Evolutionary conservation across 2,113 vertebrate genomes (phyloP), one percentile per base, ranked within the genome.

Genomic region (Mormoops blainvillei): DNA sequence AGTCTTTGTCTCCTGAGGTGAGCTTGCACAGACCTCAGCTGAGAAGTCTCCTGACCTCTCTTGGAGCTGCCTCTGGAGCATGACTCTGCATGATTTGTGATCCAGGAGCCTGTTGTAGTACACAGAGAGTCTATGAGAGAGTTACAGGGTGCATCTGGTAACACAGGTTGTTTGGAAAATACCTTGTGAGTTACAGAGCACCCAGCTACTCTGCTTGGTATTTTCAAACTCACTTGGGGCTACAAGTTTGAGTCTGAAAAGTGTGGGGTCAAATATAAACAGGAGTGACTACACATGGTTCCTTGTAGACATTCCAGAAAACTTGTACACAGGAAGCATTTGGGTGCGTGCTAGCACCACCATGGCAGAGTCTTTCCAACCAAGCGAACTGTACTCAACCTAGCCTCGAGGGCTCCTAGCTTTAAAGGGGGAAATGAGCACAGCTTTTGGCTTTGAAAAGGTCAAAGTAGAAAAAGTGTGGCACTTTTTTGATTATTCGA

Each of bases 211-310:
- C 33, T 91, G 58, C 18, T 58, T 56, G 52, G 19, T 28, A 19
- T 90, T 90, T 90, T 92, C 36, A 2, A 43, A 31, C 43, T 61
- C 20, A 19, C 45, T 67, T 81, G 54, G 65, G 58, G 58, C 80
- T 74, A 93, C 48, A 86, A 38, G 77, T n/a, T 94, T 78, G 48
- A 4, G 19, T 63, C 41, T 87, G 56, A 38, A 80, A 81, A 87
- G 67, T 20, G 4, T 3, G 0, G 13, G 1, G 61, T 78, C 26
- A 78, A 56, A 18, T 74, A 28, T 67, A 91, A 87, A 91, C 41
- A 76, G 24, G 26, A 18, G 31, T 31, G 28, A 24, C 16, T 56
- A 28, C 9, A 22, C 43, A 48, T 13, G 31, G 41, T 52, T 87
- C 26, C 0, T 4, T 12, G 22, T 31, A 80, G 58, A 52, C 11